A percentile compares a stretch with the other conserved stretches of the same genome.
phyloP scores from a whole-genome alignment of 2,888 invertebrate genomes.

The Drosophila suboccidentalis region DNA sequence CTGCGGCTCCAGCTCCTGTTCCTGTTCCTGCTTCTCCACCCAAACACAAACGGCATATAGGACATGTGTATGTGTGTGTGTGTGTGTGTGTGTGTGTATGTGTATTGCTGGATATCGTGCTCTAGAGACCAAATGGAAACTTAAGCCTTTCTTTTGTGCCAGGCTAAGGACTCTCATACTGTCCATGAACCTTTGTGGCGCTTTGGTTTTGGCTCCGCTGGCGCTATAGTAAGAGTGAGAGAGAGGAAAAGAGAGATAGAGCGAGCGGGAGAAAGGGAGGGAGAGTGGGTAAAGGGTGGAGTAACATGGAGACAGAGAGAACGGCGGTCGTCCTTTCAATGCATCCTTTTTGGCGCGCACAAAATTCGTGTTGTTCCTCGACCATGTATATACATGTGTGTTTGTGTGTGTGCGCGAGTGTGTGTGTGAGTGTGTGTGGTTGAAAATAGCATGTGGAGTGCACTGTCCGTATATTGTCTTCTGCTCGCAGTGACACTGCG shows the following conservation, averaged over 20 bases:
- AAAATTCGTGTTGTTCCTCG: conserved; percentile 59
- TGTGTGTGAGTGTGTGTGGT: conserved; percentile 39
- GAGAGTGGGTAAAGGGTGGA: conserved; percentile 1
- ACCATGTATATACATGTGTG: conserved; percentile 36
- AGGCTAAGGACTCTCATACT: conserved; percentile 79
- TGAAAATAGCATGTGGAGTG: conserved; percentile 72
- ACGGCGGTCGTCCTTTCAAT: conserved; percentile 68
- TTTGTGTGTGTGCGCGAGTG: conserved; percentile 32
- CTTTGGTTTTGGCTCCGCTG: conserved; percentile 46
- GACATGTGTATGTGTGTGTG: conserved; percentile 21
- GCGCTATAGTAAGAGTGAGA: not conserved
- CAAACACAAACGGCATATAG: not conserved
- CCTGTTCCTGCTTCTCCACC: conserved; percentile 12
- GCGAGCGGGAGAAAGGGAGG: not conserved
- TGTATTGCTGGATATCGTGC: conserved; percentile 75
- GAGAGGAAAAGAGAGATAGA: not conserved
- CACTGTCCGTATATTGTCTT: conserved; percentile 77
- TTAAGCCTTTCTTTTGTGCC: conserved; percentile 84
- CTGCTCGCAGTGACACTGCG: conserved; percentile 35
- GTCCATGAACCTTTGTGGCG: conserved; percentile 82
- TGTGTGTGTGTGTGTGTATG: conserved; percentile 13
- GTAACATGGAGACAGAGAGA: conserved; percentile 16
- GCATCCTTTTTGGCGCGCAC: conserved; percentile 77
- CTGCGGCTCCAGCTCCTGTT: conserved; percentile 12
- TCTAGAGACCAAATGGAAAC: conserved; percentile 84